Base-by-base conservation (phyloP, 2,888 invertebrate species). In the Apantesis nais region DNA sequence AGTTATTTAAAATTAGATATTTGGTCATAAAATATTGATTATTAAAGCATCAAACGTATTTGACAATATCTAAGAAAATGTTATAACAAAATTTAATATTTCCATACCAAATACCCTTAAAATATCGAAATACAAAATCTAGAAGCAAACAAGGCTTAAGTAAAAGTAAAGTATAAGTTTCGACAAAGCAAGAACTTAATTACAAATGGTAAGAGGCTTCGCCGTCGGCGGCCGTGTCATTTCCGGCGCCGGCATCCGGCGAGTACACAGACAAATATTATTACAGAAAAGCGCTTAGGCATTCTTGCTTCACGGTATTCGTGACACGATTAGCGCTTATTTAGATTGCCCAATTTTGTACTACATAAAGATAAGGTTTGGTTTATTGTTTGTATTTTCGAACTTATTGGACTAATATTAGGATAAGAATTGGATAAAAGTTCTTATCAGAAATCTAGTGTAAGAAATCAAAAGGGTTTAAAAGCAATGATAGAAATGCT, bases 181-280 rank as follows among this genome's bases (percentile, higher is more conserved):
- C 73, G 62, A 72, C 58, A 72, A 72, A 68, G 70, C 77, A 73
- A 77, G 78, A 80, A 79, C 75, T 81, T 82, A 77, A 81, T 79
- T 80, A 82, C 72, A 75, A 77, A 74, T 72, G 75, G 74, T 68
- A 71, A 75, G 72, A 70, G 73, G 68, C 67, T 73, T 72, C 67
- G 74, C 74, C 74, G 73, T 22, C 74, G 65, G 71, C 67, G 67
- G 37, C 67, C 70, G 71, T 74, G 75, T 72, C 75, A 78, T 82
- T 82, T 81, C 82, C 81, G 74, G 72, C 39, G 55, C 31, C 58
- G 62, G 44, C 70, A 63, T 55, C 65, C 70, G 65, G 2, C 66
- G 66, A 67, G 70, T 73, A 73, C 71, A 71, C 74, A 70, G 41
- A 73, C 70, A 78, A 78, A 82, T 77, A 74, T 75, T 80, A 80